phyloP scores from a whole-genome alignment of 2,797 vertebrate species.

The Channa striata region DNA sequence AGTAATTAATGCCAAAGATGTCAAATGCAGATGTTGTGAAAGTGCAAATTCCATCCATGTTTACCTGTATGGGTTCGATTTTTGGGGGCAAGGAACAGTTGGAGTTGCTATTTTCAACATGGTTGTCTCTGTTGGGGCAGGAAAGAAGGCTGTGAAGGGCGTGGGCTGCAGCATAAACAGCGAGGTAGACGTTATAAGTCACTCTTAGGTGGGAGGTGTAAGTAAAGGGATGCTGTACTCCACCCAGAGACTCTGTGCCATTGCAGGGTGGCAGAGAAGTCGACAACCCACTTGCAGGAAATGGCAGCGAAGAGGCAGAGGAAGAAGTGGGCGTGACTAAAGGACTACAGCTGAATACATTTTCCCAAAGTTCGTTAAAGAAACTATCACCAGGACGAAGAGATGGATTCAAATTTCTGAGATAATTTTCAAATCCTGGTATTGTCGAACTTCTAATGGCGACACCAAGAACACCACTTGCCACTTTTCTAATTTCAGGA shows the following conservation, averaged over 20 bases:
- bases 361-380: slow-evolving; percentile 79
- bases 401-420: slow-evolving; percentile 71
- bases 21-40: too few relatives aligned
- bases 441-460: slow-evolving; percentile 79
- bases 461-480: slow-evolving; percentile 79
- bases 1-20: too few relatives aligned
- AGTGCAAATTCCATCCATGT: not conserved
- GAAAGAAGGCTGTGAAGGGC: slow-evolving; percentile 78
- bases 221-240: slow-evolving; percentile 65
- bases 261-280: slow-evolving; percentile 63
- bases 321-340: not conserved
- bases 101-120: slow-evolving; percentile 25
- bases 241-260: slow-evolving; percentile 73
- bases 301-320: not conserved
- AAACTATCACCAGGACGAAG: slow-evolving; percentile 62
- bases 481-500: slow-evolving; percentile 59
- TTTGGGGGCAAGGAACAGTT: slow-evolving; percentile 60
- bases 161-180: slow-evolving; percentile 48
- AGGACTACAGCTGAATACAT: slow-evolving; percentile 73
- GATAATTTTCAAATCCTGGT: slow-evolving; percentile 75
- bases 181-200: slow-evolving; percentile 81
- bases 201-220: slow-evolving; percentile 77
- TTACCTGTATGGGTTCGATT: slow-evolving; percentile 73
- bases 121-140: slow-evolving; percentile 40
- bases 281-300: not conserved